Evolutionary conservation across 2,113 vertebrate genomes (phyloP).

Genomic region (Athene noctua): DNA sequence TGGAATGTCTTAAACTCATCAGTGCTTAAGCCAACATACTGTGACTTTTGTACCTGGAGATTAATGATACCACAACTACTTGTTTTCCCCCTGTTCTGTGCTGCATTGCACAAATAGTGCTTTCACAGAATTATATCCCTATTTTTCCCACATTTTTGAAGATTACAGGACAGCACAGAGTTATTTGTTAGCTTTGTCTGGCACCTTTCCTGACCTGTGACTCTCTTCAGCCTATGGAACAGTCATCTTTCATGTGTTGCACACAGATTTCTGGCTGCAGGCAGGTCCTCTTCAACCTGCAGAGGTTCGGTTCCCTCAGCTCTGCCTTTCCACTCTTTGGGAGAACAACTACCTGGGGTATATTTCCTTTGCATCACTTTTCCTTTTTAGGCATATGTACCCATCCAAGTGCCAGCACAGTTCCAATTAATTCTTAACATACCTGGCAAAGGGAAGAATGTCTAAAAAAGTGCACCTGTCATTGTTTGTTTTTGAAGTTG

Average conservation of each 20-base stretch:
- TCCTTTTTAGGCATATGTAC: neutral
- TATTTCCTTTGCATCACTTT: neutral
- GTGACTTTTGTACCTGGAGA: neutral
- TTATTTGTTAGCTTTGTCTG: neutral
- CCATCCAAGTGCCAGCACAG: neutral
- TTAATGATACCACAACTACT: neutral
- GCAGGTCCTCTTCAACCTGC: neutral
- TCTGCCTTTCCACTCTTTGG: neutral
- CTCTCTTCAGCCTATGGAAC: neutral
- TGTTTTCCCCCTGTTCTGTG: neutral
- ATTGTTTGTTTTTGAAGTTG: neutral
- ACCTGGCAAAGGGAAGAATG: neutral
- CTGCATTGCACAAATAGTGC: neutral
- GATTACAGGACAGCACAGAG: neutral
- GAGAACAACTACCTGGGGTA: neutral
- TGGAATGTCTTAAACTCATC: neutral
- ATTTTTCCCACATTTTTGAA: neutral
- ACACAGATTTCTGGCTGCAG: neutral
- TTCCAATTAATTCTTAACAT: neutral
- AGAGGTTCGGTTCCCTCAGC: neutral
- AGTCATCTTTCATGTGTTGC: neutral
- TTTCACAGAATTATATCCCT: neutral
- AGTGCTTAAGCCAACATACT: neutral
- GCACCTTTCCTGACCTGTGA: neutral
- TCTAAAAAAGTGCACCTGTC: neutral